Percentiles rank a stretch among this genome's conserved stretches.
Evolutionary conservation across 2,888 invertebrate species (phyloP).

Genomic region (Hedya salicella): DNA sequence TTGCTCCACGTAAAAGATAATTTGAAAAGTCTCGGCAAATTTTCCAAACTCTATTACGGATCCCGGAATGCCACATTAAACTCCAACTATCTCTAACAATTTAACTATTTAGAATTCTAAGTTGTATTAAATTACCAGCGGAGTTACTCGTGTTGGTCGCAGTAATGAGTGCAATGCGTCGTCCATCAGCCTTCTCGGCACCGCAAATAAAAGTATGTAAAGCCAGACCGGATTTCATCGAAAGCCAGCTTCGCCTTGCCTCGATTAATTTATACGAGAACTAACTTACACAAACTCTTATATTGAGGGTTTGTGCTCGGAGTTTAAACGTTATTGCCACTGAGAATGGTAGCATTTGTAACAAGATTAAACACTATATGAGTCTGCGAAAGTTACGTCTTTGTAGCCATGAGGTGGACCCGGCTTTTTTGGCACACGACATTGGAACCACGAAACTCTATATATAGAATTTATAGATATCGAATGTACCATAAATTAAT

Average conservation of each 20-base stretch:
- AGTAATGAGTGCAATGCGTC: conserved; percentile 54
- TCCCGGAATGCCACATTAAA: background rate
- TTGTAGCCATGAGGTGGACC: conserved; percentile 55
- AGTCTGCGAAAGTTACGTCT: conserved; percentile 38
- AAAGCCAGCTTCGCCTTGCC: conserved; percentile 63
- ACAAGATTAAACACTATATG: background rate
- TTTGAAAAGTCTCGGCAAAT: background rate
- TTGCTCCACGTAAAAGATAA: background rate
- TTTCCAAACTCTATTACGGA: conserved; percentile 9
- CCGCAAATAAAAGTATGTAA: conserved; percentile 43
- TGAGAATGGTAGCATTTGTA: background rate
- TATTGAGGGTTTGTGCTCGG: background rate
- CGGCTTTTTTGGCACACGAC: conserved; percentile 69
- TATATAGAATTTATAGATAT: conserved; percentile 55
- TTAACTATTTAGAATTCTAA: conserved; percentile 10
- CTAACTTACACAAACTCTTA: conserved; percentile 12
- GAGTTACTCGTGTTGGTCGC: conserved; percentile 43
- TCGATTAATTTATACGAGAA: conserved; percentile 61
- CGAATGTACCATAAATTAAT: conserved; percentile 55
- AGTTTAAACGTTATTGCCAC: conserved; percentile 10
- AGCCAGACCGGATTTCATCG: conserved; percentile 64
- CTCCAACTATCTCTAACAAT: conserved; percentile 8
- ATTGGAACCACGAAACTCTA: conserved; percentile 60
- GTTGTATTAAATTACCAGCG: conserved; percentile 9
- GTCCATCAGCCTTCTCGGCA: conserved; percentile 50